A percentile compares a stretch with the other conserved stretches of the same genome.
Conservation (phyloP, 2,888 invertebrate genomes). For the Crocallis elinguaria region DNA sequence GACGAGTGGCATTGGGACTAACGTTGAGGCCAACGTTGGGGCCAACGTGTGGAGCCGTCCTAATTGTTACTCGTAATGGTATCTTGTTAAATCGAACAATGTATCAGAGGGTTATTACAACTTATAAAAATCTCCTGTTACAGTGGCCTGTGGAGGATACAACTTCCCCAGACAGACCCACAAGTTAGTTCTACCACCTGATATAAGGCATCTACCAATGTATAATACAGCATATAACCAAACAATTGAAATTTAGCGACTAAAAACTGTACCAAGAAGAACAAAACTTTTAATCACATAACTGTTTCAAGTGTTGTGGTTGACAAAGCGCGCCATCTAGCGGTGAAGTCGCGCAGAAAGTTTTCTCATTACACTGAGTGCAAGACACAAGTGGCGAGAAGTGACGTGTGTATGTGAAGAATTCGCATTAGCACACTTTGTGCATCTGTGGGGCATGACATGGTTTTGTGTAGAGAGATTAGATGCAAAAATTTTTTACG, state of each 20-base stretch:
- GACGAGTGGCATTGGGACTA: no score
- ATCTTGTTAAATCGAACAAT: no score
- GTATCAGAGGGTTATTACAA: no score
- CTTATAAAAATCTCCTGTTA: no score
- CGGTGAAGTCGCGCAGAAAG: slow-evolving; percentile 25
- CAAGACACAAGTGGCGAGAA: slow-evolving; percentile 15
- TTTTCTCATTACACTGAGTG: slow-evolving; percentile 34
- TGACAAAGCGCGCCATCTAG: slow-evolving; percentile 26
- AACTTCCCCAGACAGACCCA: no score
- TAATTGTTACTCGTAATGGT: no score
- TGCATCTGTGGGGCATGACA: background rate
- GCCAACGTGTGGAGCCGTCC: no score
- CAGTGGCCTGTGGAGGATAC: no score
- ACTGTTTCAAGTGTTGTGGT: slow-evolving; percentile 7
- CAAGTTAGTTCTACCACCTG: no score
- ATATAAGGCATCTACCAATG: no score
- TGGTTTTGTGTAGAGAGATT: background rate
- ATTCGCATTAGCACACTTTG: slow-evolving; percentile 1
- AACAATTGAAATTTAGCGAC: background rate
- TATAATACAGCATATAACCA: background rate
- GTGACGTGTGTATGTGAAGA: slow-evolving; percentile 15
- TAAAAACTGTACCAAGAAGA: background rate
- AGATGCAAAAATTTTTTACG: no score
- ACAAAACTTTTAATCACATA: background rate
- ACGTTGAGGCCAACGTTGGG: no score